Percentiles rank a stretch among this genome's conserved stretches.
Evolutionary conservation across 2,113 vertebrate genomes (phyloP).

Genomic region (Progne subis): DNA sequence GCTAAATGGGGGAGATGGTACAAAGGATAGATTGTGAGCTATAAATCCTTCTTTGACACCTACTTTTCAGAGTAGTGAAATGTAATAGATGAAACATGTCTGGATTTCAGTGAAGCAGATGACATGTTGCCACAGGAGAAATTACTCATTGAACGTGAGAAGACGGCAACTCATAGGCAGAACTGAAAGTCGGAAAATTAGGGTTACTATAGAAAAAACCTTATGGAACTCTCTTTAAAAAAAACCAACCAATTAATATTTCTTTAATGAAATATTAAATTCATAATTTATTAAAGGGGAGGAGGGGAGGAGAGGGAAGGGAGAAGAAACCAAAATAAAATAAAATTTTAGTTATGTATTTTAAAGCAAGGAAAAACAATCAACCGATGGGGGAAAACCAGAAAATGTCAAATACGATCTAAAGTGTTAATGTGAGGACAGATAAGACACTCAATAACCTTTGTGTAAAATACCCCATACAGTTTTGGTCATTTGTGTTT

Average conservation of each 20-base stretch:
- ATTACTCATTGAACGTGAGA: constrained; percentile 25
- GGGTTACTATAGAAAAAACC: background rate
- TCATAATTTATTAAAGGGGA: background rate
- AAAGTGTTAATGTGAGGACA: background rate
- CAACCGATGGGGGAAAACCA: background rate
- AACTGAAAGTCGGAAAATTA: background rate
- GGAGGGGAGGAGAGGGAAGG: background rate
- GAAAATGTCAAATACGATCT: background rate
- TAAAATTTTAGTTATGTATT: background rate
- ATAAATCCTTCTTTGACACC: background rate
- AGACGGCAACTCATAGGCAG: constrained; percentile 33
- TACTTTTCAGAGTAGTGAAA: background rate
- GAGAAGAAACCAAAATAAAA: background rate
- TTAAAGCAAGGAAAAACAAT: background rate
- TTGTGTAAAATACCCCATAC: background rate
- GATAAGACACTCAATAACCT: background rate
- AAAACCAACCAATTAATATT: too few species aligned
- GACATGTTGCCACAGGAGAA: constrained; percentile 53
- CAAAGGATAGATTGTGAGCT: background rate
- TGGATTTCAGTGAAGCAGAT: constrained; percentile 43
- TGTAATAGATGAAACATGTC: constrained; percentile 18
- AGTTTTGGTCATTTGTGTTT: background rate
- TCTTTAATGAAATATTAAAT: background rate
- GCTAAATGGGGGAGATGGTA: background rate
- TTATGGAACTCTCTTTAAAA: background rate